phyloP scores from a whole-genome alignment of 2,113 vertebrate species.

The Desmodus rotundus region DNA sequence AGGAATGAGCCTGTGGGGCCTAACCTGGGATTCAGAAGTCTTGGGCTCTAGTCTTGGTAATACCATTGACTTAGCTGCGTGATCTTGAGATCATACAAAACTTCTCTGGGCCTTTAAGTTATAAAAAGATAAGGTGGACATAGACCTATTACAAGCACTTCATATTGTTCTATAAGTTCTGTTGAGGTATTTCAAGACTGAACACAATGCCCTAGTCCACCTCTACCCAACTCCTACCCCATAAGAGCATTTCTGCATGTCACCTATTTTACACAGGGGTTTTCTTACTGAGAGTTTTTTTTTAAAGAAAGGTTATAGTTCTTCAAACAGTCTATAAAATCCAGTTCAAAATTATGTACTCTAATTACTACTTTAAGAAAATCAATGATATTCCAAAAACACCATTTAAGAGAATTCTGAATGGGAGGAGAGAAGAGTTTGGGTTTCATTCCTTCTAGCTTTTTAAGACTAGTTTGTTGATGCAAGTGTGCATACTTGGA shows the following conservation, averaged over 20 bases:
- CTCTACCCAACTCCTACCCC: too few relatives aligned
- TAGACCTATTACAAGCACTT: neutral
- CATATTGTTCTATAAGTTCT: neutral
- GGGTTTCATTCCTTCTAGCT: neutral
- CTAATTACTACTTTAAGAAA: neutral
- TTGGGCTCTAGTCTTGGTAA: neutral
- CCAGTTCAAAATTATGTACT: neutral
- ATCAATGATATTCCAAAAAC: neutral
- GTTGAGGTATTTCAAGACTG: neutral
- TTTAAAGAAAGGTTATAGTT: neutral
- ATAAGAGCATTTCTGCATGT: neutral
- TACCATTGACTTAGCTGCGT: fast-evolving
- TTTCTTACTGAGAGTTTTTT: neutral
- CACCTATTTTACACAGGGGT: neutral
- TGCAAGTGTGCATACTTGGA: neutral
- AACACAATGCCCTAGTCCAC: too few relatives aligned
- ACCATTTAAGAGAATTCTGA: neutral
- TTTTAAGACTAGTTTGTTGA: neutral
- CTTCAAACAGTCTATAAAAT: neutral
- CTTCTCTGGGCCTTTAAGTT: neutral
- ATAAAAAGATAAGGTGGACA: neutral
- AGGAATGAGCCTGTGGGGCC: neutral
- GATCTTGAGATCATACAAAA: neutral
- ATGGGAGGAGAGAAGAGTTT: neutral
- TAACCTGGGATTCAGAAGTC: neutral